A percentile compares a stretch with the other conserved stretches of the same genome.
These are phyloP conservation scores for Keiferia lycopersicella DNA, from an alignment of 2,888 invertebrate genomes.

Conservation along the genomic window DNA sequence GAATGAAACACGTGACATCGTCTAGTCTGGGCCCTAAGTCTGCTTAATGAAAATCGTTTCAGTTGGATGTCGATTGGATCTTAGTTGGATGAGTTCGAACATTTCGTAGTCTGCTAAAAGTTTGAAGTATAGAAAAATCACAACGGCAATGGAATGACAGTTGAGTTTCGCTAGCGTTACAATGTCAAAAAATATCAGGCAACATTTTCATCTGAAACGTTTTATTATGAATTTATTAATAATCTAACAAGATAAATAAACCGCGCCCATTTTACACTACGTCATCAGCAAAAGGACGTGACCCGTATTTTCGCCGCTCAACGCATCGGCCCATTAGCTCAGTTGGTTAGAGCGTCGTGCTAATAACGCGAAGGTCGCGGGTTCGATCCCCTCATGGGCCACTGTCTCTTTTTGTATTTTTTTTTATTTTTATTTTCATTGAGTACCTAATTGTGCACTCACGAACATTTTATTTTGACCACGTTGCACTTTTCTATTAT, in stretches of 20 bases:
- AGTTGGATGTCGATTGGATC: too few species aligned
- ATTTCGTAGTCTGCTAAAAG: too few species aligned
- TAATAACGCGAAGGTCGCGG: constrained; percentile 89
- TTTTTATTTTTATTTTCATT: constrained; percentile 5
- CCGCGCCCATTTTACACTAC: constrained; percentile 26
- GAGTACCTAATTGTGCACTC: background rate
- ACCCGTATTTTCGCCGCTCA: constrained; percentile 8
- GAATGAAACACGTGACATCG: too few species aligned
- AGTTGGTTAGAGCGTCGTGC: constrained; percentile 89
- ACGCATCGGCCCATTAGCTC: constrained; percentile 79
- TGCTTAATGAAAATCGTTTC: too few species aligned
- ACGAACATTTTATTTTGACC: too few species aligned
- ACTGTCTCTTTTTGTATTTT: constrained; percentile 30
- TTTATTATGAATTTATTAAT: too few species aligned
- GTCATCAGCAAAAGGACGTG: background rate
- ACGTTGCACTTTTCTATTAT: background rate
- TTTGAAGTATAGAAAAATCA: too few species aligned
- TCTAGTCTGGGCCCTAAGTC: too few species aligned
- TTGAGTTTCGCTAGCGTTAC: too few species aligned
- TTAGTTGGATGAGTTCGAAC: too few species aligned
- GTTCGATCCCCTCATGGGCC: constrained; percentile 88
- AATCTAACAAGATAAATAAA: background rate
- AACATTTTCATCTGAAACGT: background rate
- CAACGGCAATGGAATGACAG: too few species aligned
- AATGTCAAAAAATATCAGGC: too few species aligned